These are phyloP conservation scores for Anguilla marmorata DNA, from an alignment of 2,797 vertebrate genomes.

Conservation along the genomic window DNA sequence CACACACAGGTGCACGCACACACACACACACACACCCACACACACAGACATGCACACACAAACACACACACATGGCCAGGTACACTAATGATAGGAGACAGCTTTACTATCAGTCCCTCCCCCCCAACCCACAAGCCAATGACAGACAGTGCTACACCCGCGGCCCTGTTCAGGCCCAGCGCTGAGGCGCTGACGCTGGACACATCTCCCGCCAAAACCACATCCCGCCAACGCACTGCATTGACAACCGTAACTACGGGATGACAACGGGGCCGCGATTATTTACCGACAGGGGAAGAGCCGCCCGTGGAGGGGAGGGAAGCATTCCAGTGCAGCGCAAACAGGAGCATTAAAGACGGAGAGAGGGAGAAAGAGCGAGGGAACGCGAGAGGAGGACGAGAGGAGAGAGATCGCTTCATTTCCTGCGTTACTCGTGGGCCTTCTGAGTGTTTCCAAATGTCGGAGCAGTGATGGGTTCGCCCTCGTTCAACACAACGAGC, in stretches of 20 bases:
- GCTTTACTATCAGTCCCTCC: neutral
- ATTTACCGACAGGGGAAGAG: neutral
- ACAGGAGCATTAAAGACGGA: constrained; percentile 5
- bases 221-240: neutral
- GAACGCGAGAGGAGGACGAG: neutral
- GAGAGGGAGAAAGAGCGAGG: neutral
- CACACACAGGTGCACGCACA: neutral
- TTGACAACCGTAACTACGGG: constrained; percentile 7
- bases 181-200: neutral
- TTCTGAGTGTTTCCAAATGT: constrained; percentile 33
- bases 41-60: neutral
- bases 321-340: neutral
- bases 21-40: neutral
- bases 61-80: neutral
- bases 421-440: constrained; percentile 21
- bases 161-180: neutral
- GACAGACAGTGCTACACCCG: neutral
- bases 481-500: neutral
- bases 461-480: neutral
- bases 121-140: neutral
- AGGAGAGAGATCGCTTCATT: constrained; percentile 12
- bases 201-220: neutral
- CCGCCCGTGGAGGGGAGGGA: neutral
- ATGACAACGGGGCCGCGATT: neutral
- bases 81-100: neutral